Conservation (phyloP, 2,888 invertebrate species). For the Rhorus exstirpatorius region DNA sequence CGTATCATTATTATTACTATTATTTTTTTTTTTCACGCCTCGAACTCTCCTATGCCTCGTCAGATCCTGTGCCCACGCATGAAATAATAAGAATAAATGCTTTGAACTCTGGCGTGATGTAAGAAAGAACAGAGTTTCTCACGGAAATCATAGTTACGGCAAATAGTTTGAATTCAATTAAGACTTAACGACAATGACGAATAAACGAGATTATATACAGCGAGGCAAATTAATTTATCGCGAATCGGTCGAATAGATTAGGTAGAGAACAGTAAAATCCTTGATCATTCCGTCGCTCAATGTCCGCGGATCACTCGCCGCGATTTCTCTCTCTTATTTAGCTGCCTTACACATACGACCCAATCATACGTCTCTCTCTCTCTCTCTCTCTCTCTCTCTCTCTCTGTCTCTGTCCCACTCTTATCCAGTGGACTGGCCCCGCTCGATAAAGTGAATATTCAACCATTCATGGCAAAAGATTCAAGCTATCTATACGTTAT, state of each 20-base stretch:
- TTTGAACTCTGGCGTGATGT: background rate
- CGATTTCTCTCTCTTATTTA: background rate
- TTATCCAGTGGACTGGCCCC: too few species aligned
- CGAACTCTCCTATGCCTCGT: slow-evolving; percentile 23
- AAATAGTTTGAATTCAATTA: background rate
- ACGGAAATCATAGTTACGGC: slow-evolving; percentile 28
- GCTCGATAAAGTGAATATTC: too few species aligned
- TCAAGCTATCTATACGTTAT: background rate
- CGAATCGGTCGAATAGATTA: background rate
- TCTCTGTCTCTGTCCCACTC: too few species aligned
- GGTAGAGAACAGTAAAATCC: background rate
- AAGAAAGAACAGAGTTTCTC: slow-evolving; percentile 17
- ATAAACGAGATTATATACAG: background rate
- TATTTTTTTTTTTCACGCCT: background rate
- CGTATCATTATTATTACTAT: slow-evolving; percentile 11
- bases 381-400: too few species aligned
- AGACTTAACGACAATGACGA: background rate
- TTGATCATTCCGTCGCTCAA: background rate
- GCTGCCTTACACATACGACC: background rate
- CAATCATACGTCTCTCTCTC: too few species aligned
- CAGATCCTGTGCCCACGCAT: slow-evolving; percentile 45
- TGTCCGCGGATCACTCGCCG: background rate
- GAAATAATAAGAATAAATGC: slow-evolving; percentile 34
- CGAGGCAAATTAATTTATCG: background rate
- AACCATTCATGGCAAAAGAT: too few species aligned